These are phyloP conservation scores for Phymastichus coffea DNA, from an alignment of 1,140 invertebrate species.

Conservation along the genomic window DNA sequence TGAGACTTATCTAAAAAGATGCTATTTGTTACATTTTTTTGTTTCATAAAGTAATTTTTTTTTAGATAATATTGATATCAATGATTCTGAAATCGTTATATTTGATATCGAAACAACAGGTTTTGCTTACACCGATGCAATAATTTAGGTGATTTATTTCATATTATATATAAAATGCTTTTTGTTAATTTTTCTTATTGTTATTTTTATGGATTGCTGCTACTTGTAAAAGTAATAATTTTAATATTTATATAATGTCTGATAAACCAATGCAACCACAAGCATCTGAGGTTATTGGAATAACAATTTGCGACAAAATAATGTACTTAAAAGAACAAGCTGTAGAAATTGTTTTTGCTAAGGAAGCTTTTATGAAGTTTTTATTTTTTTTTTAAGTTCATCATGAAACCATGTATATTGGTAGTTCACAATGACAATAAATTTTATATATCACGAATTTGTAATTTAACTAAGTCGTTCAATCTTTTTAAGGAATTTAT, in stretches of 20 bases:
- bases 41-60: not conserved
- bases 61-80: not conserved
- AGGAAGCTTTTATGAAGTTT: not conserved
- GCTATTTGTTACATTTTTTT: not conserved
- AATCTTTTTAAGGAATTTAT: slow-evolving; percentile 4
- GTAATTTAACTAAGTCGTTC: not conserved
- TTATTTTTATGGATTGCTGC: slow-evolving; percentile 7
- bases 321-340: not conserved
- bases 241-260: slow-evolving; percentile 5
- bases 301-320: not conserved
- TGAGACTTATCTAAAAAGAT: no score
- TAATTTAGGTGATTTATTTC: slow-evolving; percentile 9
- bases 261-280: slow-evolving; percentile 10
- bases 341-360: not conserved
- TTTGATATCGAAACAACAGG: slow-evolving; percentile 23
- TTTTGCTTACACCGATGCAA: slow-evolving; percentile 4
- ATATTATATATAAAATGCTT: not conserved
- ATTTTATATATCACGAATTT: not conserved
- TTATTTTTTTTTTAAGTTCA: not conserved
- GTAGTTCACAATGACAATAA: not conserved
- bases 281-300: slow-evolving; percentile 8
- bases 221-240: not conserved
- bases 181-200: not conserved
- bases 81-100: not conserved
- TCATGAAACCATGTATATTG: slow-evolving; percentile 1